Percentiles rank a stretch among this genome's conserved stretches.
Evolutionary conservation across 2,888 invertebrate species (phyloP).

Genomic region (Drosophila meridionalis): DNA sequence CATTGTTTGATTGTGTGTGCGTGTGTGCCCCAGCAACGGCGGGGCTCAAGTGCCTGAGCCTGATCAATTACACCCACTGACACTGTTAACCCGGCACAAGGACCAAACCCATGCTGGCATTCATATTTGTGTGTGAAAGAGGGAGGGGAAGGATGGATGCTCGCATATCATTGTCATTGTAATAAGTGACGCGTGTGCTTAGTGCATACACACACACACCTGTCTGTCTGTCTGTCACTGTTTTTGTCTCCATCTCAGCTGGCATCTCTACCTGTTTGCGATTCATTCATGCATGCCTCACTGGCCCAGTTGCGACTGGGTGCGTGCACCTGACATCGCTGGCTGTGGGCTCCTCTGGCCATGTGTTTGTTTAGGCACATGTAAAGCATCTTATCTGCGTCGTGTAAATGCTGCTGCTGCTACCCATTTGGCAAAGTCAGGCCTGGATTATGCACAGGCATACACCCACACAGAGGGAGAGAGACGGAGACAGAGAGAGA

Average conservation of each 20-base stretch:
- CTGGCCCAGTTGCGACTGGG: conserved; percentile 56
- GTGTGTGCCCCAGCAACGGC: conserved; percentile 34
- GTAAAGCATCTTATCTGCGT: conserved; percentile 76
- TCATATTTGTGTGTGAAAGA: conserved; percentile 46
- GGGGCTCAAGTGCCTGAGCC: conserved; percentile 49
- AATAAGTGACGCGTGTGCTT: conserved; percentile 75
- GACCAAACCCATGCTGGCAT: conserved; percentile 6
- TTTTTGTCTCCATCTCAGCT: conserved; percentile 17
- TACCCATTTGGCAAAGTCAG: conserved; percentile 22
- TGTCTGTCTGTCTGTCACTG: conserved; percentile 12
- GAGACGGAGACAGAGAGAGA: not conserved
- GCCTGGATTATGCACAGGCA: conserved; percentile 58
- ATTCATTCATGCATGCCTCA: conserved; percentile 73
- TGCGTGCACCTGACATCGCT: conserved; percentile 63
- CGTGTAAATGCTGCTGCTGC: conserved; percentile 56
- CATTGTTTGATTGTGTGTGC: conserved; percentile 67
- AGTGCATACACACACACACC: conserved; percentile 49
- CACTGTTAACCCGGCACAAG: conserved; percentile 49
- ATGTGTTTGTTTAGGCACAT: conserved; percentile 76
- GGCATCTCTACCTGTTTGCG: conserved; percentile 53
- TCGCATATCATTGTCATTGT: conserved; percentile 75
- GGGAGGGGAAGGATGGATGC: conserved; percentile 3
- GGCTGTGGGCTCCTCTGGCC: conserved; percentile 11
- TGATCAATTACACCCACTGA: conserved; percentile 76
- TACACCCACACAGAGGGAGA: not conserved